Evolutionary conservation across 2,113 vertebrate genomes (phyloP), one percentile per base, ranked within the genome.

Genomic region (Cynocephalus volans): DNA sequence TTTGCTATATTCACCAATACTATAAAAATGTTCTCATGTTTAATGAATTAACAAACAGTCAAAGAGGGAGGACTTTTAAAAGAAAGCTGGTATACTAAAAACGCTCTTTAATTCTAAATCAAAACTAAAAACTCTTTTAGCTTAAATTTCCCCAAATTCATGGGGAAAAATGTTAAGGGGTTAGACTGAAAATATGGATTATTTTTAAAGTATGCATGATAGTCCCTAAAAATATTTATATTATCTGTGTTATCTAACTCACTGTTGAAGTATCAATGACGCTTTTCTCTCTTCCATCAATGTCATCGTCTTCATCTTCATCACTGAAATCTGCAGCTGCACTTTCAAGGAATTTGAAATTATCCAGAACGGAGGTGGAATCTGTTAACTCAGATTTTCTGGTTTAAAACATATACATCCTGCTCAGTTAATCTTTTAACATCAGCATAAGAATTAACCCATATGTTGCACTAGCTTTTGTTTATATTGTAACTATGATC

Each of bases 301-400:
- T 98, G 72, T 99, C 99, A 17, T 99, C 99, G 0, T 99, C 99
- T 18, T 99, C 99, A 31, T 99, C 99, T 95, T 99, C 99, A 96
- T 99, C 99, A 79, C 99, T 99, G 96, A 99, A 99, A 94, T 99
- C 99, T 8, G 99, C 99, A 13, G 99, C 99, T 24, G 99, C 99
- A 95, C 98, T 99, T 98, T 99, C 99, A 52, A 99, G 99, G 98
- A 99, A 99, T 98, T 99, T 99, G 94, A 99, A 99, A 88, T 99
- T 99, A 98, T 99, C 99, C 98, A 99, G 97, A 93, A 99, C 99
- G 12, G 99, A 98, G 96, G 99, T 99, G 60, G 99, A 99, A 98
- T 99, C 99, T 2, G 99, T 99, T 98, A 99, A 98, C 98, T 99
- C 99, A 1, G 99, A 99, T 98, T 99, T 99, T 98, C 99, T 99